Base-by-base conservation (phyloP, 2,797 vertebrate species). In the Acanthopagrus latus region DNA sequence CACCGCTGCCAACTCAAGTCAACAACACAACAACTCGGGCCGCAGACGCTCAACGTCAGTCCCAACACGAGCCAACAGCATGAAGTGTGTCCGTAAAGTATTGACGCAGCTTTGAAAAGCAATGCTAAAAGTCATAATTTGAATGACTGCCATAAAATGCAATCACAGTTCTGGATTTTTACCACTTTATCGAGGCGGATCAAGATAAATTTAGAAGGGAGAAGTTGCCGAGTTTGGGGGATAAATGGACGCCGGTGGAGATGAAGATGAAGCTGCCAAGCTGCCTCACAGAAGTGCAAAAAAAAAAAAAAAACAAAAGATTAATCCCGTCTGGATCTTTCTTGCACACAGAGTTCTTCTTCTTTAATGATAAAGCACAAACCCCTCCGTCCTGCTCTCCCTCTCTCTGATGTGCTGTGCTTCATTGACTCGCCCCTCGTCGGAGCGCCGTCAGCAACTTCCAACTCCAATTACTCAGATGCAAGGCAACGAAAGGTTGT, bases 361-460 rank as follows among this genome's bases (percentile, higher is more conserved):
- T 76, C 4, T 68, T 41, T 56, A 50, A 56, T 23, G 47, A 29
- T 46, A 52, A 47, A 66, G 25, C n/a, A n/a, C n/a, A 63, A 69
- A 69, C 41, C 55, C 23, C 64, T 68, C 14, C 21, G 27, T 64
- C 67, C 64, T 83, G 65, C 80, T 80, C 16, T 80, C 16, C 27
- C 33, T 7, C 52, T 7, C 52, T 41, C 23, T 79, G 58, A n/a
- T 55, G 52, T 4, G 44, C 56, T 44, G 10, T 21, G 75, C 73
- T 76, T 84, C 47, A 60, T 43, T 66, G 55, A 62, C 52, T 77
- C 1, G 60, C 33, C 48, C 48, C 47, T 82, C 64, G 29, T 11
- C 1, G 4, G 56, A 73, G 78, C 74, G 43, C 18, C 5, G 9
- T 85, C 82, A 81, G 71, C 76, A 73, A 9, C 44, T 67, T 78